Evolutionary conservation across 2,888 invertebrate genomes (phyloP).

Genomic region (Cantharis rufa): DNA sequence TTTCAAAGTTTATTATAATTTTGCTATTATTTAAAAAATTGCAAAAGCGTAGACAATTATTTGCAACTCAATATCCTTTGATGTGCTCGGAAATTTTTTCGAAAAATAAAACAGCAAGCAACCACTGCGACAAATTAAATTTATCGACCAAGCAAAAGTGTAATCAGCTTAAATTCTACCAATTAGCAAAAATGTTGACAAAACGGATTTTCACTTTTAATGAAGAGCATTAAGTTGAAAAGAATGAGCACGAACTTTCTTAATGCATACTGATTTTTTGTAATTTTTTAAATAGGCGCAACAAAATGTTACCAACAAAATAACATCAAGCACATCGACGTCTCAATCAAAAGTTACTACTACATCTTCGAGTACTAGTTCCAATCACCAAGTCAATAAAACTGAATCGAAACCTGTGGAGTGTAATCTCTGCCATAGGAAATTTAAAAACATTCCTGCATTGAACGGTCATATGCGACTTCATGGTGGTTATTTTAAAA

Average conservation of each 20-base stretch:
- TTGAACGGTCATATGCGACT: slow-evolving; percentile 97
- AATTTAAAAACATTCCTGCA: slow-evolving; percentile 97
- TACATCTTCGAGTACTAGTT: slow-evolving; percentile 49
- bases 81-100: background rate
- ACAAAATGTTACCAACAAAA: slow-evolving; percentile 45
- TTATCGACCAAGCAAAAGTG: slow-evolving; percentile 33
- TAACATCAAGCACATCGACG: slow-evolving; percentile 44
- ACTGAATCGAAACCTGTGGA: slow-evolving; percentile 85
- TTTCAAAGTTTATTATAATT: background rate
- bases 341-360: slow-evolving; percentile 51
- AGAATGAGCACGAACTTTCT: background rate
- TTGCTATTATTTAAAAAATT: background rate
- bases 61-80: background rate
- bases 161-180: slow-evolving; percentile 34
- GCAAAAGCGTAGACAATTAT: background rate
- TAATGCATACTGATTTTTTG: background rate
- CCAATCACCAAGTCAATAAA: slow-evolving; percentile 52
- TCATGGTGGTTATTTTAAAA: slow-evolving; percentile 96
- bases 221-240: background rate
- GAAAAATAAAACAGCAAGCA: background rate
- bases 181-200: slow-evolving; percentile 36
- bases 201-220: slow-evolving; percentile 14
- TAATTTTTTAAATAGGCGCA: slow-evolving; percentile 41
- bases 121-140: slow-evolving; percentile 37
- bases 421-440: slow-evolving; percentile 92